phyloP scores from a whole-genome alignment of 2,113 vertebrate species.

The Tragelaphus scriptus region DNA sequence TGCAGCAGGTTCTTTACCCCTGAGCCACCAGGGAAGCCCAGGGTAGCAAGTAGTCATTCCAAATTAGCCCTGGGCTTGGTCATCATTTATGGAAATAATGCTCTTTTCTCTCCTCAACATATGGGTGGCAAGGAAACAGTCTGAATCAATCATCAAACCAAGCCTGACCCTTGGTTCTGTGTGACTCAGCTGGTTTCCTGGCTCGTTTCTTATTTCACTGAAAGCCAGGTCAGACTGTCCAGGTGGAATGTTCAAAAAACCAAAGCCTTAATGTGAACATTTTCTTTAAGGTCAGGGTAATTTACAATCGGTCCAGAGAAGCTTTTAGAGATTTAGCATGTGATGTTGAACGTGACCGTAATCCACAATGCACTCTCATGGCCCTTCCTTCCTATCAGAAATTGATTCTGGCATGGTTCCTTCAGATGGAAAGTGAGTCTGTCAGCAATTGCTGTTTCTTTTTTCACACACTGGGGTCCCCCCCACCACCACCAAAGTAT shows the following conservation, averaged over 20 bases:
- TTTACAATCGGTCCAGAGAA: conserved; percentile 64
- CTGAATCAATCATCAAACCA: conserved; percentile 5
- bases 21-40: neutral
- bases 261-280: conserved; percentile 37
- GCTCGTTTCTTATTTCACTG: conserved; percentile 48
- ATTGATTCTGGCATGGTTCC: conserved; percentile 68
- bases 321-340: conserved; percentile 54
- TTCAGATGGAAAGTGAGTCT: conserved; percentile 53
- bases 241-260: conserved; percentile 52
- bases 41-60: neutral
- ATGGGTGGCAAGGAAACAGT: neutral
- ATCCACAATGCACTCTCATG: conserved; percentile 34
- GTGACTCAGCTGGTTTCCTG: neutral
- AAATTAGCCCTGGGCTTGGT: neutral
- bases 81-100: neutral
- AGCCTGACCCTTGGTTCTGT: neutral
- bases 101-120: neutral
- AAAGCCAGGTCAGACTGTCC: conserved; percentile 29
- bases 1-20: neutral
- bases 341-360: conserved; percentile 36
- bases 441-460: conserved; percentile 37
- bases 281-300: conserved; percentile 67
- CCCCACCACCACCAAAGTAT: neutral
- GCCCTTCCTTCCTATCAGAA: conserved; percentile 58
- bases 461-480: neutral